phyloP scores from a whole-genome alignment of 2,797 vertebrate genomes.

The Pachyuromys duprasi region DNA sequence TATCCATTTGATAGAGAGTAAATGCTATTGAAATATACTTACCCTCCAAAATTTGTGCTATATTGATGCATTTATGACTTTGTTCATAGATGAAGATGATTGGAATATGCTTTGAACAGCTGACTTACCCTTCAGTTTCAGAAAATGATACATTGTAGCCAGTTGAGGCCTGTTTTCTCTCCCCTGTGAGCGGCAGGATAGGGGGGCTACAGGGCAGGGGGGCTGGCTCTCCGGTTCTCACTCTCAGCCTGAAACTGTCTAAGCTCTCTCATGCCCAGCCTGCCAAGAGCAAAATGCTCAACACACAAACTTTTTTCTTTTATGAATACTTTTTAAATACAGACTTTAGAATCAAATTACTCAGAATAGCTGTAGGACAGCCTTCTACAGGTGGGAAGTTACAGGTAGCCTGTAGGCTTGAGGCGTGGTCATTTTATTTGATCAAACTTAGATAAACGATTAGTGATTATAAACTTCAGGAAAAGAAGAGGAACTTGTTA shows the following conservation, averaged over 20 bases:
- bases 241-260: not conserved
- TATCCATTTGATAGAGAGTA: not conserved
- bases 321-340: constrained; percentile 31
- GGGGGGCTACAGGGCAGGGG: not conserved
- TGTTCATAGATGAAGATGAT: constrained; percentile 15
- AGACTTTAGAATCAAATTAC: constrained; percentile 18
- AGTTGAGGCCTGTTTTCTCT: not conserved
- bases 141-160: not conserved
- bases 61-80: not conserved
- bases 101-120: constrained; percentile 4
- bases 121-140: not conserved
- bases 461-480: not conserved
- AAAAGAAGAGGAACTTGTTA: not conserved
- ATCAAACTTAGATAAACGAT: not conserved
- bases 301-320: constrained; percentile 38
- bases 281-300: not conserved
- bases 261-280: not conserved
- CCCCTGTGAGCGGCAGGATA: not conserved
- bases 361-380: not conserved
- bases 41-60: not conserved
- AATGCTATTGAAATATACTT: not conserved
- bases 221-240: not conserved
- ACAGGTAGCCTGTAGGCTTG: not conserved
- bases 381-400: not conserved
- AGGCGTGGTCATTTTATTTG: not conserved